Base-by-base conservation (phyloP, 2,797 vertebrate genomes). In the Coluber constrictor region DNA sequence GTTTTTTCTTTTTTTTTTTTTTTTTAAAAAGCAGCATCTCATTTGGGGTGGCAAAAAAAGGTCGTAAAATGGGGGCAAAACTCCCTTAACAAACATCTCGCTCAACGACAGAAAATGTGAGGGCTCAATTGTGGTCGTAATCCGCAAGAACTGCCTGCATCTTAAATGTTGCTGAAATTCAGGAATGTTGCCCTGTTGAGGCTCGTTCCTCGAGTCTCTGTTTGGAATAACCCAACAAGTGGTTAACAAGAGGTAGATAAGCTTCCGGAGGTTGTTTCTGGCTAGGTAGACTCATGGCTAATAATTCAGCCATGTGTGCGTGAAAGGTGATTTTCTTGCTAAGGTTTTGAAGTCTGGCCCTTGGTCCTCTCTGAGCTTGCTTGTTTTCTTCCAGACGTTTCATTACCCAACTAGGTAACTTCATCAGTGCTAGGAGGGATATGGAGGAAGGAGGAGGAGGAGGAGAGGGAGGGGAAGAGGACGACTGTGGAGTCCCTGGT, bases 1-100 rank as follows among this genome's bases (percentile, higher is more conserved):
- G 2, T 37, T 37, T 37, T 37, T 0, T 10, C 27, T 11, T 63
- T 3, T 0, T 0, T 51, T 60, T 6, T 18, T 66, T 51, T 51
- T 51, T 47, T 47, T 7, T 7, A 47, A 11, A 88, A 95, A 95
- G 92, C 79, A n/a, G 0, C 0, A 32, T 92, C 74, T 92, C 86
- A 88, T 43, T 5, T 79, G 79, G 61, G 47, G 0, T 61, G 20
- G 20, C 59, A 5, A 2, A 25, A 7, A 60, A 60, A 23, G 7
- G 23, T 60, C 0, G 9, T 1, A 25, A 27, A 61, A 10, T 27
- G 60, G 23, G 25, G 23, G 60, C 60, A 10, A 61, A 3, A 1
- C 3, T 10, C 60, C 60, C 60, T 61, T 61, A 10, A 25, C 60
- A 10, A 61, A 10, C 0, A 3, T 61, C 60, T 61, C 25, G 3